Evolutionary conservation across 2,113 vertebrate genomes (phyloP).

Genomic region (Istiophorus platypterus): DNA sequence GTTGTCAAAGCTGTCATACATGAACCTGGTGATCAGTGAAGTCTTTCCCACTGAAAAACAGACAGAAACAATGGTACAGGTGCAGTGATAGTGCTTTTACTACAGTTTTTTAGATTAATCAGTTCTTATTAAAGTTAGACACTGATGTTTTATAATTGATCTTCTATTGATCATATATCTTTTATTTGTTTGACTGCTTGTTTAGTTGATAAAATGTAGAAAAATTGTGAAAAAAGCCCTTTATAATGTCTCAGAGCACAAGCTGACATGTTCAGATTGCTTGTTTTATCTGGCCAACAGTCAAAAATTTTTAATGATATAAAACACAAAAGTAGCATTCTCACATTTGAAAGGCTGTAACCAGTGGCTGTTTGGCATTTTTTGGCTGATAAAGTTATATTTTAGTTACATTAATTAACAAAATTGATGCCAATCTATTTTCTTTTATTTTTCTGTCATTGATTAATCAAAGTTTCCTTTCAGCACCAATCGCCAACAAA

Average conservation of each 20-base stretch:
- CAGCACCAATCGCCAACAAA: background rate
- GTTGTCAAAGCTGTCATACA: conserved; percentile 99
- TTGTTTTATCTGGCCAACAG: too few relatives aligned
- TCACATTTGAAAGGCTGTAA: too few relatives aligned
- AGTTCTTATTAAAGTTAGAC: background rate
- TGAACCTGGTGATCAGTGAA: conserved; percentile 98
- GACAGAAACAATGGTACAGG: conserved; percentile 21
- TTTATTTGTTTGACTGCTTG: background rate
- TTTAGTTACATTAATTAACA: background rate
- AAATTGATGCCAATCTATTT: background rate
- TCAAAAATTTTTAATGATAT: too few relatives aligned
- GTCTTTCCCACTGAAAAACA: conserved; percentile 94
- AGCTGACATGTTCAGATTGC: background rate
- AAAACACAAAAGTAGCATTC: too few relatives aligned
- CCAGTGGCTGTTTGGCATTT: too few relatives aligned
- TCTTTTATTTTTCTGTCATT: too few relatives aligned
- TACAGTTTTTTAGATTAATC: background rate
- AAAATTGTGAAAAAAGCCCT: background rate
- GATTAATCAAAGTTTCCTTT: background rate
- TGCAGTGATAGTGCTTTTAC: background rate
- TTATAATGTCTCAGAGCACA: background rate
- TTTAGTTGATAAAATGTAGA: background rate
- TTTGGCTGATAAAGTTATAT: background rate
- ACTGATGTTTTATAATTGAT: background rate
- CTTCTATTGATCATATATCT: background rate